Base-by-base conservation (phyloP, 2,888 invertebrate species). In the Tetropium fuscum region DNA sequence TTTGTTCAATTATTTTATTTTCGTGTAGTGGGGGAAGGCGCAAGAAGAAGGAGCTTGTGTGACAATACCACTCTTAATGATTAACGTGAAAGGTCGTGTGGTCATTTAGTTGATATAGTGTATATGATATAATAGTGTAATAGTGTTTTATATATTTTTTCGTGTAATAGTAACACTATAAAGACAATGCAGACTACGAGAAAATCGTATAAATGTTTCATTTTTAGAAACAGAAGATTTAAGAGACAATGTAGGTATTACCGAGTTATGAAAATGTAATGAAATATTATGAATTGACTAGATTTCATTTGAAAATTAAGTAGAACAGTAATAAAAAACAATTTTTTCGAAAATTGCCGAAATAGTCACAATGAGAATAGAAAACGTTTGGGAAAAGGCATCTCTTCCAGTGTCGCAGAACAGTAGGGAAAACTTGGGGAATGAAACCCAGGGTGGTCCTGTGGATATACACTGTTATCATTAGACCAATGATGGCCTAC, bases 71-170 rank as follows among this genome's bases (percentile, higher is more conserved):
- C 30, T 30, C 30, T 30, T 30, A 30, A 30, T n/a, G n/a, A n/a
- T 30, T 30, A 30, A 30, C 30, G 30, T 30, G 30, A 30, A 30
- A n/a, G 30, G 30, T 30, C n/a, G 30, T 30, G n/a, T n/a, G 30
- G 4, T 30, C 30, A 30, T 30, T n/a, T 30, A 30, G 30, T 30
- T 30, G 30, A 30, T 30, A n/a, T 30, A n/a, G n/a, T n/a, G n/a
- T n/a, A n/a, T n/a, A n/a, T n/a, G n/a, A n/a, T n/a, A 11, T 30
- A n/a, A 30, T 3, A 30, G 30, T 30, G 30, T 30, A 30, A 30
- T 30, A 30, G 30, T 30, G 30, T 30, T 30, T 30, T 30, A 30
- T 30, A 30, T 30, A 30, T 30, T 30, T 30, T 30, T 30, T 30
- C 30, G 30, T n/a, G 30, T 30, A 30, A 30, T 30, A 30, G 11